phyloP scores from a whole-genome alignment of 2,113 vertebrate species.

The Chelonoidis abingdonii region DNA sequence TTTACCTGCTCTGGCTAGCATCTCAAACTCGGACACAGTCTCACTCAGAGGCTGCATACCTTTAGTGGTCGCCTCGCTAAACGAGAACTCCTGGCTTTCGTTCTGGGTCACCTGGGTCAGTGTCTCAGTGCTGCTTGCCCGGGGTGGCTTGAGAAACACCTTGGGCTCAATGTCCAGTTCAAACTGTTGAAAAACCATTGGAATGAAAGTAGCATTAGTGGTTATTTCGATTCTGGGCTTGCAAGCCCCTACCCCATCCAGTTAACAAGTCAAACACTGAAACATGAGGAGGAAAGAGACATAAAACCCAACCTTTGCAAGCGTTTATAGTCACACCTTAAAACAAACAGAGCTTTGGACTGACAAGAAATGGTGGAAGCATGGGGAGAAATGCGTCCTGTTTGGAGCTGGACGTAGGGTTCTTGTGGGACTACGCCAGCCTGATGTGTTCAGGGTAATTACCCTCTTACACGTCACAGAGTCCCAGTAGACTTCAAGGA shows the following conservation, averaged over 20 bases:
- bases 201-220: background rate
- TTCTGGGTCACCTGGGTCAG: constrained; percentile 76
- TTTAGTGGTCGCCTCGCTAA: constrained; percentile 89
- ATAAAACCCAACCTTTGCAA: background rate
- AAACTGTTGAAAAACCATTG: constrained; percentile 80
- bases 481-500: background rate
- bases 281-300: background rate
- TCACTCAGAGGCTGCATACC: constrained; percentile 87
- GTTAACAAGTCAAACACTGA: accelerated
- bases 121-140: constrained; percentile 67
- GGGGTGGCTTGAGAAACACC: constrained; percentile 84
- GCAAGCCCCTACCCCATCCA: background rate
- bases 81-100: constrained; percentile 89
- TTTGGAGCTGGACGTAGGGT: accelerated
- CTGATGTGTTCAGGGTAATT: background rate
- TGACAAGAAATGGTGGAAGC: background rate
- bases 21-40: constrained; percentile 84
- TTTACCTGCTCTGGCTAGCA: constrained; percentile 84
- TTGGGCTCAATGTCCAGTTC: constrained; percentile 96
- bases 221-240: background rate
- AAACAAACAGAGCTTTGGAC: background rate
- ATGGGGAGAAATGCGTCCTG: accelerated
- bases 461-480: too few relatives aligned
- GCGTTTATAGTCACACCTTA: background rate
- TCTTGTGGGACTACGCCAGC: background rate